phyloP scores from a whole-genome alignment of 1,140 invertebrate genomes.

The Drosophila bocqueti region DNA sequence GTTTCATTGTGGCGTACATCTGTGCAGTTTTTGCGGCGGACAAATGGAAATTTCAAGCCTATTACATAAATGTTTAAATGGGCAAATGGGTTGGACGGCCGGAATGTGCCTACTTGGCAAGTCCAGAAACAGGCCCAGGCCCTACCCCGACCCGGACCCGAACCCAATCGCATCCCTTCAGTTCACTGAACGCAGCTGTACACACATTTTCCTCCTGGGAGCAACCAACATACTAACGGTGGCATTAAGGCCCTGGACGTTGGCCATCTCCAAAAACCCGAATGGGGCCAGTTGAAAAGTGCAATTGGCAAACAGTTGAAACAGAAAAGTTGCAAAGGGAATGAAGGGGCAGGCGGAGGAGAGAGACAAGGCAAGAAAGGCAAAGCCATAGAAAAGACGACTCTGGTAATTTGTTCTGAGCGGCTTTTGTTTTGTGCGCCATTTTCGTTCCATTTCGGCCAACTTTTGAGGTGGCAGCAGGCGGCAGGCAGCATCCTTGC shows the following conservation, averaged over 20 bases:
- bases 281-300: slow-evolving; percentile 78
- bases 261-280: slow-evolving; percentile 45
- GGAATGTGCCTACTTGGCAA: slow-evolving; percentile 59
- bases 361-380: slow-evolving; percentile 31
- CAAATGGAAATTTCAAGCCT: slow-evolving; percentile 79
- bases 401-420: slow-evolving; percentile 81
- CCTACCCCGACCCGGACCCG: background rate
- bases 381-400: slow-evolving; percentile 77
- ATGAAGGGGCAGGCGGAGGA: slow-evolving; percentile 4
- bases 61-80: slow-evolving; percentile 82
- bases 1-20: slow-evolving; percentile 52
- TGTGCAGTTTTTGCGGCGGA: slow-evolving; percentile 67
- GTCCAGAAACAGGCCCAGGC: background rate
- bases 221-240: slow-evolving; percentile 37
- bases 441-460: slow-evolving; percentile 51
- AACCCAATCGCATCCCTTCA: slow-evolving; percentile 50
- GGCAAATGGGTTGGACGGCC: slow-evolving; percentile 58
- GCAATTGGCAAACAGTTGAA: slow-evolving; percentile 71
- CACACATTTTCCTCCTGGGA: slow-evolving; percentile 71
- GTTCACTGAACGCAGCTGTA: slow-evolving; percentile 72
- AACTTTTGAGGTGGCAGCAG: slow-evolving; percentile 22
- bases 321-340: slow-evolving; percentile 45
- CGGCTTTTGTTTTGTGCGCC: slow-evolving; percentile 80
- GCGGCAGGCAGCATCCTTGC: slow-evolving; percentile 31
- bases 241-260: slow-evolving; percentile 34